Conservation (phyloP, 2,797 vertebrate species). For the Danionella dracula region DNA sequence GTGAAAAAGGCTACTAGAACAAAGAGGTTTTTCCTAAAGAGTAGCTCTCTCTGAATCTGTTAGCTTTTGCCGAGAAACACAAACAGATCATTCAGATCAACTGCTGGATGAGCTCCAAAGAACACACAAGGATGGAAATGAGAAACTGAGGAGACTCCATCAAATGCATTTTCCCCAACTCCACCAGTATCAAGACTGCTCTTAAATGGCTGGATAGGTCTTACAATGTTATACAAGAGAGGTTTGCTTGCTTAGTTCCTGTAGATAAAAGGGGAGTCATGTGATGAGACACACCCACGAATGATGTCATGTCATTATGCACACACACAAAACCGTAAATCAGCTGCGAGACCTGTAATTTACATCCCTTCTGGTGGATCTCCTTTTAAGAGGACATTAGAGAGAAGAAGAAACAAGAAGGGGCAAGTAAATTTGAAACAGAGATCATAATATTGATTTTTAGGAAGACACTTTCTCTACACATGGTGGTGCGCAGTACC, state of each 20-base stretch:
- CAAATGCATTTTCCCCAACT: no score
- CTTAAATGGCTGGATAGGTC: no score
- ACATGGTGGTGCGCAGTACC: slow-evolving; percentile 68
- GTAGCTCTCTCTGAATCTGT: background rate
- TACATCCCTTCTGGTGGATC: background rate
- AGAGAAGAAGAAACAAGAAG: background rate
- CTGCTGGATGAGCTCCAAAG: slow-evolving; percentile 10
- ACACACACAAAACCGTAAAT: slow-evolving; percentile 9
- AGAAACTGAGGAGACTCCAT: background rate
- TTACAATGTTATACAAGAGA: background rate
- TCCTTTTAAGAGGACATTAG: background rate
- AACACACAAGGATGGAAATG: background rate
- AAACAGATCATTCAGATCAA: slow-evolving; percentile 1
- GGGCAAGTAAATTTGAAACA: no score
- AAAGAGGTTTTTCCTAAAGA: background rate
- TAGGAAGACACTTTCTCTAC: no score
- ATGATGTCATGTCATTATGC: slow-evolving; percentile 7
- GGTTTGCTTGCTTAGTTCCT: background rate
- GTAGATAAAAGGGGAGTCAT: slow-evolving; percentile 11
- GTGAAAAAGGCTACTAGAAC: background rate
- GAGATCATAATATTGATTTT: no score
- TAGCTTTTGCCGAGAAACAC: background rate
- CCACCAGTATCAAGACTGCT: no score
- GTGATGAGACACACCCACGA: background rate
- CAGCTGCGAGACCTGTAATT: slow-evolving; percentile 1